Percentiles rank a stretch among this genome's conserved stretches.
phyloP scores from a whole-genome alignment of 2,113 vertebrate genomes.

The Dicrurus megarhynchus region DNA sequence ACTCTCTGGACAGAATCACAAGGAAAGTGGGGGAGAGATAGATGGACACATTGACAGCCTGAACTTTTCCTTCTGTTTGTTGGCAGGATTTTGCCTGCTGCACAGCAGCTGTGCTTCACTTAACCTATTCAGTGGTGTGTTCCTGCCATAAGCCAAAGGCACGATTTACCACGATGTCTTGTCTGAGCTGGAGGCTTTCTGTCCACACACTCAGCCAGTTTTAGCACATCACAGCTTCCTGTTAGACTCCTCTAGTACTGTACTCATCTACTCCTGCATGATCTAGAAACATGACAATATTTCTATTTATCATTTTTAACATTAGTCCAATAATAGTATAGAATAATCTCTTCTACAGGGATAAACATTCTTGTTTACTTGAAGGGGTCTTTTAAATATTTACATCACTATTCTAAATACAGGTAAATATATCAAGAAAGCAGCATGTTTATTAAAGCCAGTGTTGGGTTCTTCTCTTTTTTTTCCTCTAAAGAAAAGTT shows the following conservation, averaged over 20 bases:
- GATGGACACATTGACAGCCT: not conserved
- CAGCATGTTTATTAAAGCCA: not conserved
- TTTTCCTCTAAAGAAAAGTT: not conserved
- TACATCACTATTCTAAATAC: not conserved
- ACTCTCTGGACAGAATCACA: not conserved
- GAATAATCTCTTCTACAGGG: not conserved
- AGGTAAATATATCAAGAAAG: not conserved
- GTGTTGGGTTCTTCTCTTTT: not conserved
- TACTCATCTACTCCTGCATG: not conserved
- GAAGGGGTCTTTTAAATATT: not conserved
- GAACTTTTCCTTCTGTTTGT: not conserved
- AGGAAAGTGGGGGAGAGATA: not conserved
- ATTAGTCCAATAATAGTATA: not conserved
- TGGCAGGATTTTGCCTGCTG: not conserved
- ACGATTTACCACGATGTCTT: rapidly evolving
- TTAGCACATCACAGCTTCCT: not conserved
- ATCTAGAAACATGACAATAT: not conserved
- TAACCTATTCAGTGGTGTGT: not conserved
- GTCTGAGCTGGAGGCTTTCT: not conserved
- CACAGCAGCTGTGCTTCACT: not conserved
- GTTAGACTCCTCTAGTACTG: not conserved
- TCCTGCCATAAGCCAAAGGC: not conserved
- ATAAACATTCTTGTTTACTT: not conserved
- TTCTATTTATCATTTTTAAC: not conserved
- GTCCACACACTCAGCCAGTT: not conserved